A percentile compares a stretch with the other conserved stretches of the same genome.
Conservation (phyloP, 2,888 invertebrate species). For the Branchipolynoe longqiensis region DNA sequence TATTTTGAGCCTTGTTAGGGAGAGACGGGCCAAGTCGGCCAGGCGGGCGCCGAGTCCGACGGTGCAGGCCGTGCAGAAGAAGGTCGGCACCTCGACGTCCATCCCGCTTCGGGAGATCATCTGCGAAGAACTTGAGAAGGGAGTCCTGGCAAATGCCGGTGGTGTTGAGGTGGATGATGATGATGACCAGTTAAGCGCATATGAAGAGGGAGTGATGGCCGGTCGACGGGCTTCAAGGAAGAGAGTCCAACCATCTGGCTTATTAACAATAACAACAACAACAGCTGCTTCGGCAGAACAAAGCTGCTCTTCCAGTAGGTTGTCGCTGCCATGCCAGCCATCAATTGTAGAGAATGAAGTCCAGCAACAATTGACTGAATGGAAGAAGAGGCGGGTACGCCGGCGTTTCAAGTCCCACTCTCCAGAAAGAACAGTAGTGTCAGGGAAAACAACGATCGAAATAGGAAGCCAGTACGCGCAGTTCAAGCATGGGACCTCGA, state of each 20-base stretch:
- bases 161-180: neutral
- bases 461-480: neutral
- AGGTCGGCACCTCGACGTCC: constrained; percentile 9
- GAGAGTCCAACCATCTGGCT: too few species aligned
- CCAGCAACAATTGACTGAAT: neutral
- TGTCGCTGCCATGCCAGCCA: neutral
- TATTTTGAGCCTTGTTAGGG: neutral
- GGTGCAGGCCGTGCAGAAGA: constrained; percentile 15
- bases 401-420: neutral
- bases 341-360: constrained; percentile 14
- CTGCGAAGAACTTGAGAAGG: constrained; percentile 26
- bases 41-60: constrained; percentile 25
- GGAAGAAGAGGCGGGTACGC: neutral
- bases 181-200: neutral
- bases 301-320: too few species aligned
- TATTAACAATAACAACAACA: too few species aligned
- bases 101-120: constrained; percentile 26
- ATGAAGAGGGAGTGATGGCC: too few species aligned
- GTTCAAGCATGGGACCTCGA: neutral
- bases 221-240: neutral
- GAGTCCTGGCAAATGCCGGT: neutral
- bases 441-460: too few species aligned
- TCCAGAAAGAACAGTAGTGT: neutral
- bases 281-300: too few species aligned
- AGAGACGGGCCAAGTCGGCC: neutral